Conservation (phyloP, 2,113 vertebrate genomes). For the Mormyrus lacerda region DNA sequence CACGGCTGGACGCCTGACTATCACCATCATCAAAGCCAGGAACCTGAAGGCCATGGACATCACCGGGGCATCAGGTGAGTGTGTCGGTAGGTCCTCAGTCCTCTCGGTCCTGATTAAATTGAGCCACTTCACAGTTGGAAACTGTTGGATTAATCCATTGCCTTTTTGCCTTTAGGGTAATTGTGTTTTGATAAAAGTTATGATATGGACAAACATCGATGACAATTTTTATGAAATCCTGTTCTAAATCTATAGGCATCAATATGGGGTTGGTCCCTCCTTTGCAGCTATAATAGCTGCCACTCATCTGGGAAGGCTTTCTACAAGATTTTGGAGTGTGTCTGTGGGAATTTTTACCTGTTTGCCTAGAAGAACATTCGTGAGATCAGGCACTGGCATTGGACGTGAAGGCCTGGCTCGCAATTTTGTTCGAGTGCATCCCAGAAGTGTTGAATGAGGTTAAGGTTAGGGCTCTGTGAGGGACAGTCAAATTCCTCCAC, state of each 20-base stretch:
- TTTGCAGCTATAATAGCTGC: background rate
- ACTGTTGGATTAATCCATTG: background rate
- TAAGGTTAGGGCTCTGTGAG: background rate
- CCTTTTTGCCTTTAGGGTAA: background rate
- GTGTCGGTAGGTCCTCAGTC: constrained; percentile 9
- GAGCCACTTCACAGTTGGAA: background rate
- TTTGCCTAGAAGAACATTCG: background rate
- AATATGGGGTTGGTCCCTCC: background rate
- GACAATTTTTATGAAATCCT: background rate
- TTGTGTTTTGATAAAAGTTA: background rate
- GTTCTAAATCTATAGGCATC: background rate
- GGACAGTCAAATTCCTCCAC: background rate
- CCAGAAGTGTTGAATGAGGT: background rate
- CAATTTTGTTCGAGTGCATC: background rate
- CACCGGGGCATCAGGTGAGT: constrained; percentile 82
- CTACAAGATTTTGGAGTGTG: background rate
- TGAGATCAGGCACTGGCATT: background rate
- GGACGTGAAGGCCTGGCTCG: background rate
- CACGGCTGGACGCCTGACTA: constrained; percentile 91
- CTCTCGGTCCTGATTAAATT: background rate
- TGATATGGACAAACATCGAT: background rate
- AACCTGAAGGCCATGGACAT: constrained; percentile 99
- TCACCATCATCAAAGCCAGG: constrained; percentile 97
- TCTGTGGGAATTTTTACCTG: background rate
- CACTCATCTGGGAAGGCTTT: background rate